These are phyloP conservation scores for Pyrgus malvae DNA, from an alignment of 2,888 invertebrate genomes.

Conservation along the genomic window DNA sequence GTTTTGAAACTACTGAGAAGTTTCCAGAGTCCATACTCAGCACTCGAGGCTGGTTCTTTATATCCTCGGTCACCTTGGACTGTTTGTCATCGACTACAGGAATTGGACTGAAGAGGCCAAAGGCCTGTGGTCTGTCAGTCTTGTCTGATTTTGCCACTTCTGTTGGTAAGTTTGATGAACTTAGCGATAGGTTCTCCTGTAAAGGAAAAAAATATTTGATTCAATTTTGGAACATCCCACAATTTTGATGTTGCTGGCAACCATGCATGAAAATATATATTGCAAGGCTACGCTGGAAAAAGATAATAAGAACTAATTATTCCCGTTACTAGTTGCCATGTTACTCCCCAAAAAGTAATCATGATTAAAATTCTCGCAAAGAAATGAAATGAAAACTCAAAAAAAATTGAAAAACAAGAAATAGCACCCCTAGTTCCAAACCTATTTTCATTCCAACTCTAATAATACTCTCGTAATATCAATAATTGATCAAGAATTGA, in stretches of 20 bases:
- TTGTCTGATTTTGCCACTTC: slow-evolving; percentile 46
- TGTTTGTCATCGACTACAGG: slow-evolving; percentile 64
- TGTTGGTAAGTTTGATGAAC: slow-evolving; percentile 35
- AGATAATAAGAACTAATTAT: too few species aligned
- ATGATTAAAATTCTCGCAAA: too few species aligned
- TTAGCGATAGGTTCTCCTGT: slow-evolving; percentile 59
- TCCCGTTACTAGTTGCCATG: too few species aligned
- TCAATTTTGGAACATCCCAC: not conserved
- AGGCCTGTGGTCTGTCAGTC: slow-evolving; percentile 58
- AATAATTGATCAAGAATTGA: too few species aligned
- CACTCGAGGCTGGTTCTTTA: slow-evolving; percentile 61
- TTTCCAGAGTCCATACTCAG: slow-evolving; percentile 69
- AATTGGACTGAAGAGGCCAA: slow-evolving; percentile 82
- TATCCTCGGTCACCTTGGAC: slow-evolving; percentile 56
- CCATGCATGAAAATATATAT: too few species aligned
- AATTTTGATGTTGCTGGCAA: not conserved
- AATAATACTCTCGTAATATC: too few species aligned
- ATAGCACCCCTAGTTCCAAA: too few species aligned
- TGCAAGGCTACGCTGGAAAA: too few species aligned
- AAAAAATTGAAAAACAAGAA: too few species aligned
- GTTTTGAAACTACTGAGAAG: slow-evolving; percentile 67
- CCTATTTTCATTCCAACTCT: too few species aligned
- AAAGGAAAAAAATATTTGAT: slow-evolving; percentile 26
- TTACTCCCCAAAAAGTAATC: too few species aligned
- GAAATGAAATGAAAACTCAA: too few species aligned